A percentile compares a stretch with the other conserved stretches of the same genome.
Evolutionary conservation across 2,797 vertebrate genomes (phyloP).

Genomic region (Knipowitschia caucasica): DNA sequence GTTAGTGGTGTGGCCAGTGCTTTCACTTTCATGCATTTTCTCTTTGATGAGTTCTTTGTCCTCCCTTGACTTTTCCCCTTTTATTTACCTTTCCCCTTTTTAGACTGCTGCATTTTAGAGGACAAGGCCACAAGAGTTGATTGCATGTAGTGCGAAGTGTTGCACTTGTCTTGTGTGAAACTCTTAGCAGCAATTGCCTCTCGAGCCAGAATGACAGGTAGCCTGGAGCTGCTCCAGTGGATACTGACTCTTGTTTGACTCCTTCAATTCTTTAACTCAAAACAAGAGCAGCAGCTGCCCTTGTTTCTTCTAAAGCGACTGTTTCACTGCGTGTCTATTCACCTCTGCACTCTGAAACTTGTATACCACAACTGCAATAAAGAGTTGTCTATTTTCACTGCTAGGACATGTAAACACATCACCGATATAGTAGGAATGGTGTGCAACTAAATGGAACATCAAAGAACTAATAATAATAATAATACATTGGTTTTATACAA

Average conservation of each 20-base stretch:
- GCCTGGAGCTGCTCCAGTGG: conserved; percentile 43
- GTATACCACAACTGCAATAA: too few relatives aligned
- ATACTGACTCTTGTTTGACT: conserved; percentile 33
- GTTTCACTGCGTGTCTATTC: too few relatives aligned
- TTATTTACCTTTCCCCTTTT: conserved; percentile 18
- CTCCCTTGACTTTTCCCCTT: conserved; percentile 8
- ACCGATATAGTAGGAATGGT: too few relatives aligned
- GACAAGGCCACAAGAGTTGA: conserved; percentile 32
- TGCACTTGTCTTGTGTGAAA: conserved; percentile 39
- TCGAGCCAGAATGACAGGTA: conserved; percentile 53
- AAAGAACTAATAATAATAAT: too few relatives aligned
- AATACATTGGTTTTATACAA: too few relatives aligned
- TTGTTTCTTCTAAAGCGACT: conserved; percentile 24
- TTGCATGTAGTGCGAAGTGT: conserved; percentile 33
- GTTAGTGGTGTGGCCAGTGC: not conserved
- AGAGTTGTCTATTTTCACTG: too few relatives aligned
- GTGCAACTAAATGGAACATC: too few relatives aligned
- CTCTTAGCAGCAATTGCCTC: conserved; percentile 35
- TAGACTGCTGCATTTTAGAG: conserved; percentile 17
- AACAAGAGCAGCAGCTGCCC: conserved; percentile 32
- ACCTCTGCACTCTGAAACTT: too few relatives aligned
- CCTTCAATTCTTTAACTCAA: conserved; percentile 25
- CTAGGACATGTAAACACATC: too few relatives aligned
- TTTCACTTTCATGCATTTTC: conserved; percentile 4
- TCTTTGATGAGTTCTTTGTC: conserved; percentile 8